phyloP scores from a whole-genome alignment of 1,140 invertebrate species.

The Melanaphis sacchari region DNA sequence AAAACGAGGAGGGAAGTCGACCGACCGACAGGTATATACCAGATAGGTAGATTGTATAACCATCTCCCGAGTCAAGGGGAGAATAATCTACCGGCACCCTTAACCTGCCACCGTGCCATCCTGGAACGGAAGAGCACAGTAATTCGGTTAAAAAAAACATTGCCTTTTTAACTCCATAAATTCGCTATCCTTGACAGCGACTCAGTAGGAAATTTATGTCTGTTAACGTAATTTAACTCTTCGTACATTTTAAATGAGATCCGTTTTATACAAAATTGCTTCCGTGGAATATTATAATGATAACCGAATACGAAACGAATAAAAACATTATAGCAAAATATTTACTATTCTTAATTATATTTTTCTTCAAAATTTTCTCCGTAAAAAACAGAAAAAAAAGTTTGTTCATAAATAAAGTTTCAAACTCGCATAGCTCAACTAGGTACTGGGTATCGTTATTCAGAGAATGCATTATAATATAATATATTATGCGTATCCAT shows the following conservation, averaged over 20 bases:
- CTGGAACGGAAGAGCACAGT: not conserved
- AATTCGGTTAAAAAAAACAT: constrained; percentile 53
- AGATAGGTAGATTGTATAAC: constrained; percentile 48
- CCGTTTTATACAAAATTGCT: constrained; percentile 52
- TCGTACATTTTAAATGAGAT: constrained; percentile 54
- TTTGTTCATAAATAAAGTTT: constrained; percentile 3
- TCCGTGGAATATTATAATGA: constrained; percentile 18
- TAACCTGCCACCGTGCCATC: not conserved
- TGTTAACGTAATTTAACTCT: constrained; percentile 54
- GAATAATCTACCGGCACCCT: constrained; percentile 51
- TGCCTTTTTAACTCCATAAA: constrained; percentile 55
- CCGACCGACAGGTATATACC: constrained; percentile 42
- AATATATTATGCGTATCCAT: not conserved
- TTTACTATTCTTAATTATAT: constrained; percentile 11
- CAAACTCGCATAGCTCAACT: not conserved
- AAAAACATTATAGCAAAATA: not conserved
- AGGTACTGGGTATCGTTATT: not conserved
- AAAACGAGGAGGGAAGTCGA: constrained; percentile 29
- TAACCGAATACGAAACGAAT: constrained; percentile 17
- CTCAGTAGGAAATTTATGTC: constrained; percentile 44
- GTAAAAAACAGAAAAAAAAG: not conserved
- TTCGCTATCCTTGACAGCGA: constrained; percentile 50
- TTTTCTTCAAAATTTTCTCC: not conserved
- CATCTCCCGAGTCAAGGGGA: constrained; percentile 22
- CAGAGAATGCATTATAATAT: not conserved